A percentile compares a stretch with the other conserved stretches of the same genome.
Conservation (phyloP, 2,113 vertebrate genomes). For the Centropristis striata region DNA sequence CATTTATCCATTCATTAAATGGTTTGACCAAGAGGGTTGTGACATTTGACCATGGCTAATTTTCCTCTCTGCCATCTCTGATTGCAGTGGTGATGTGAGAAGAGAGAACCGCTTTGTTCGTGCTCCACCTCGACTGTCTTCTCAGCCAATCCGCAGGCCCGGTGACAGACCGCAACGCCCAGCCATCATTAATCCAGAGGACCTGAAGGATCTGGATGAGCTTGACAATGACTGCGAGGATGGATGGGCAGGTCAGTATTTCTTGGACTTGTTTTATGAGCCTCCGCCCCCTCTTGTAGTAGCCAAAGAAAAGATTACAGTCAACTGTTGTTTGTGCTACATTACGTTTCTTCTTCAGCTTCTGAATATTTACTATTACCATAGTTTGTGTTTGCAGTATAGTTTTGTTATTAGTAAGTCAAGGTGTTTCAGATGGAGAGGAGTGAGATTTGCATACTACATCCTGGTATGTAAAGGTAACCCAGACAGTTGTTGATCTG, state of each 20-base stretch:
- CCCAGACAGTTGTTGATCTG: background rate
- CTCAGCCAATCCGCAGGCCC: slow-evolving; percentile 89
- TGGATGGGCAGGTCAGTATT: slow-evolving; percentile 94
- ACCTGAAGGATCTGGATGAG: slow-evolving; percentile 96
- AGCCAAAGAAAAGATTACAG: background rate
- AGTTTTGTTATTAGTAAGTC: background rate
- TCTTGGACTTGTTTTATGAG: background rate
- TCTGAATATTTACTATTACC: background rate
- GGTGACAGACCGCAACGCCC: slow-evolving; percentile 89
- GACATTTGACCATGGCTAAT: background rate
- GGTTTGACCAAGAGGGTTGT: background rate
- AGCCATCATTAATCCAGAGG: slow-evolving; percentile 96
- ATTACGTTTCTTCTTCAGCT: background rate
- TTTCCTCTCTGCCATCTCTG: background rate
- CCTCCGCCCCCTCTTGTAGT: background rate
- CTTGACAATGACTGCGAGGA: slow-evolving; percentile 96
- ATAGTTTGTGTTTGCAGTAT: background rate
- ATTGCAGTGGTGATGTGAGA: slow-evolving; percentile 83
- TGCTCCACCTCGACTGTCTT: slow-evolving; percentile 80
- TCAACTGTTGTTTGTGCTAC: background rate
- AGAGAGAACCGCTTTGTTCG: slow-evolving; percentile 89
- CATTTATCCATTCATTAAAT: background rate
- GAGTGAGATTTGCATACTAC: too few species aligned
- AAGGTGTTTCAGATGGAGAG: too few species aligned
- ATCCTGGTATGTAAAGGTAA: background rate